Percentiles rank a stretch among this genome's conserved stretches.
phyloP scores from a whole-genome alignment of 2,888 invertebrate genomes.

The Eupithecia tripunctaria region DNA sequence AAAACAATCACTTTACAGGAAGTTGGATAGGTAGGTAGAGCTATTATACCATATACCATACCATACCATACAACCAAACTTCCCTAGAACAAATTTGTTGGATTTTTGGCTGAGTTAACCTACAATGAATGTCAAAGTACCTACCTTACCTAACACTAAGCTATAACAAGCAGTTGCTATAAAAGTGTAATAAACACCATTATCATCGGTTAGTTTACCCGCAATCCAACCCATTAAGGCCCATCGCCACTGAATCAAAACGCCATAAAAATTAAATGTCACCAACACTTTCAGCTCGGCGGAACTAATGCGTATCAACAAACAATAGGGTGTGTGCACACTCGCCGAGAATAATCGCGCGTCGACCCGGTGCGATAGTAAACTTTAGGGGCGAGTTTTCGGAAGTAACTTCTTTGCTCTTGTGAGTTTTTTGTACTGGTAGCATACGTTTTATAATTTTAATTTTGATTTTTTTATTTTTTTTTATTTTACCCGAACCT shows the following conservation, averaged over 20 bases:
- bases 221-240: conserved; percentile 30
- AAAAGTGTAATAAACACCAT: background rate
- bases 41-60: no score
- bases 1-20: no score
- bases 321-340: conserved; percentile 63
- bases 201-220: conserved; percentile 20
- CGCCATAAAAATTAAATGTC: conserved; percentile 45
- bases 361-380: conserved; percentile 67
- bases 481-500: no score
- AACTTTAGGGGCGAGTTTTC: conserved; percentile 42
- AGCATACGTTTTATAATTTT: background rate
- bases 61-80: background rate
- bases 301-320: conserved; percentile 73
- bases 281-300: conserved; percentile 57
- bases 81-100: background rate
- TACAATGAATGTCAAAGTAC: background rate
- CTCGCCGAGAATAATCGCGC: conserved; percentile 66
- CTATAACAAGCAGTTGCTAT: background rate
- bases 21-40: no score
- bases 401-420: background rate
- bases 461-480: no score
- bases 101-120: background rate
- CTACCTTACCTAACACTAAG: background rate
- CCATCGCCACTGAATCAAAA: conserved; percentile 36
- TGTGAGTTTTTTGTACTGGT: background rate